Evolutionary conservation across 2,113 vertebrate genomes (phyloP).

Genomic region (Scytalopus superciliaris): DNA sequence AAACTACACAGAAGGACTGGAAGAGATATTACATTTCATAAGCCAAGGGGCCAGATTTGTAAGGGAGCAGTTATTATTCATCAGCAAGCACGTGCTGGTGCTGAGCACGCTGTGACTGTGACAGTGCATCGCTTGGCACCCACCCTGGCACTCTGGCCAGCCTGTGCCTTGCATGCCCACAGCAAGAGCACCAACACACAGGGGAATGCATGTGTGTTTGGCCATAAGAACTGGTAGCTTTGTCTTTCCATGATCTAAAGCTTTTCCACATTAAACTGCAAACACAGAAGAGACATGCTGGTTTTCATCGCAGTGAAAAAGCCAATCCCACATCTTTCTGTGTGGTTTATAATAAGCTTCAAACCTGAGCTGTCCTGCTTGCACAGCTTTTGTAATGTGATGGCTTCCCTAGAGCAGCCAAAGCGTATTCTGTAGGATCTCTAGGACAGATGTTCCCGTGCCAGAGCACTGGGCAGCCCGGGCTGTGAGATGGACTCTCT

Average conservation of each 20-base stretch:
- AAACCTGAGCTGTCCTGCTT: not conserved
- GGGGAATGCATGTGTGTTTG: rapidly evolving
- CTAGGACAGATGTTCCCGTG: not conserved
- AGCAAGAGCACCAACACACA: rapidly evolving
- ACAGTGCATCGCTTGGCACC: not conserved
- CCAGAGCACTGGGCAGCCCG: rapidly evolving
- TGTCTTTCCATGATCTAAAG: not conserved
- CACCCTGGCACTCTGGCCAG: not conserved
- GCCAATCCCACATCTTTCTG: not conserved
- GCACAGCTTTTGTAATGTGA: rapidly evolving
- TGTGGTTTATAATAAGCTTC: not conserved
- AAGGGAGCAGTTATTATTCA: too few species aligned
- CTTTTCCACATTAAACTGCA: not conserved
- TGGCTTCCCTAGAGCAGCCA: not conserved
- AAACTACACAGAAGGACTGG: not conserved
- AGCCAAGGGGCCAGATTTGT: not conserved
- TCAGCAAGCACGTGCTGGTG: rapidly evolving
- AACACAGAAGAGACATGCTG: not conserved
- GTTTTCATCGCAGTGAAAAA: not conserved
- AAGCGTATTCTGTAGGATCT: not conserved
- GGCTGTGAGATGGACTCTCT: not conserved
- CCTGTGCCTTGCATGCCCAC: rapidly evolving
- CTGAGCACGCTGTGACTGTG: rapidly evolving
- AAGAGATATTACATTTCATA: not conserved
- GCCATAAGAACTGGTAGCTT: rapidly evolving